Conservation (phyloP, 2,888 invertebrate species). For the Caenorhabditis zanzibari region DNA sequence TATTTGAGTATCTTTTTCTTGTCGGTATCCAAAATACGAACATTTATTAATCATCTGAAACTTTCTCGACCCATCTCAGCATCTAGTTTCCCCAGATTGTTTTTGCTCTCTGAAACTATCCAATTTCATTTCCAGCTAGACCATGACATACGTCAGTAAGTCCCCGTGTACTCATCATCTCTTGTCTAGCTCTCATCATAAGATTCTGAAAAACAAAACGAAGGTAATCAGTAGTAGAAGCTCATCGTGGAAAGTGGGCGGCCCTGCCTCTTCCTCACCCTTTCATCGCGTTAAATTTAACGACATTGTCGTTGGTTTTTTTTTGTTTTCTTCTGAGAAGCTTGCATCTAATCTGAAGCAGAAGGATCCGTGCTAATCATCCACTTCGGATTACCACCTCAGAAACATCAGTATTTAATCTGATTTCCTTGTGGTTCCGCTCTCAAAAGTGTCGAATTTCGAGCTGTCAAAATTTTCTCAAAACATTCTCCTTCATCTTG, state of each 20-base stretch:
- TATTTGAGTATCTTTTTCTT: no score
- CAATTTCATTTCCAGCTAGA: background rate
- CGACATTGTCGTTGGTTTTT: constrained; percentile 37
- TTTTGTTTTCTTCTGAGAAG: constrained; percentile 27
- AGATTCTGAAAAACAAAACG: constrained; percentile 39
- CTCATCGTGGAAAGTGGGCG: constrained; percentile 10
- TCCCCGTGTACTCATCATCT: background rate
- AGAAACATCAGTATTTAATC: constrained; percentile 8
- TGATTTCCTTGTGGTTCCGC: constrained; percentile 8
- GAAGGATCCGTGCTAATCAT: constrained; percentile 29
- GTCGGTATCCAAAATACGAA: no score
- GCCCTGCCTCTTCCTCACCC: constrained; percentile 13
- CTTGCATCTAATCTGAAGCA: background rate
- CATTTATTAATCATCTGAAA: no score
- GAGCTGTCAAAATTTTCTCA: constrained; percentile 38
- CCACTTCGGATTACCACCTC: constrained; percentile 19
- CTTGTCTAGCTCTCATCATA: constrained; percentile 7
- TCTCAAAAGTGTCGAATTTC: constrained; percentile 45
- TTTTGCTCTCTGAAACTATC: background rate
- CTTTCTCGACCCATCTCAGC: no score
- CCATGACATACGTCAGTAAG: background rate
- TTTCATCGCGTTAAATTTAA: constrained; percentile 54
- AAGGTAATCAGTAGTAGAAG: constrained; percentile 43
- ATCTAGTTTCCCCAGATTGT: no score
- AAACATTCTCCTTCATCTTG: constrained; percentile 4